Percentiles rank a stretch among this genome's conserved stretches.
These are phyloP conservation scores for Eudemis profundana DNA, from an alignment of 2,888 invertebrate genomes.

Conservation along the genomic window DNA sequence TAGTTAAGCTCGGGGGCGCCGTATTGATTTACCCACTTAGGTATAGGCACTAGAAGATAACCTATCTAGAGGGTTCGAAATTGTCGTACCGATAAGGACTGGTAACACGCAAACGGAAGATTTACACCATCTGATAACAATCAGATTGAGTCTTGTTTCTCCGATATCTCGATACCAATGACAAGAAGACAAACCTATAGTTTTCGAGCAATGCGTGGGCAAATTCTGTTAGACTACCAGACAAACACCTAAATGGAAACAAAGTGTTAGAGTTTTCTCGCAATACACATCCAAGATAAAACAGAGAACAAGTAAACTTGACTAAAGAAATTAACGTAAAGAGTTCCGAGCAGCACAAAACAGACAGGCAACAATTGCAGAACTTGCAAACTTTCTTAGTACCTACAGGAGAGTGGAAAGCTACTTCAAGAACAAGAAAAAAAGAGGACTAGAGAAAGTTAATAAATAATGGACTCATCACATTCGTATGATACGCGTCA, in stretches of 20 bases:
- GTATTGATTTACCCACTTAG: constrained; percentile 37
- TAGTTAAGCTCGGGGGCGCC: constrained; percentile 7
- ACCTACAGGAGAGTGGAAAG: neutral
- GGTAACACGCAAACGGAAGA: constrained; percentile 48
- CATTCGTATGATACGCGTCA: neutral
- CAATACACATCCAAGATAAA: neutral
- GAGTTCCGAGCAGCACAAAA: neutral
- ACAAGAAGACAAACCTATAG: constrained; percentile 11
- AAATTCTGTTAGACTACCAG: neutral
- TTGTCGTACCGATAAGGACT: constrained; percentile 40
- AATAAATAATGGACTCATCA: neutral
- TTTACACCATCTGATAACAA: constrained; percentile 54
- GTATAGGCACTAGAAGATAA: constrained; percentile 21
- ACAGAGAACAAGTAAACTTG: too few relatives aligned
- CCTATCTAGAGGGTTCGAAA: constrained; percentile 35
- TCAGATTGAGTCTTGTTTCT: constrained; percentile 49
- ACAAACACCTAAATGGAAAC: neutral
- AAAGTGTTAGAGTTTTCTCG: neutral
- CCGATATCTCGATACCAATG: constrained; percentile 32
- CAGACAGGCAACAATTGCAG: neutral
- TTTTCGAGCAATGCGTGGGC: constrained; percentile 8
- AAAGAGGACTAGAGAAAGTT: neutral
- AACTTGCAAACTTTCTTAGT: neutral
- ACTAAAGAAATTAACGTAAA: too few relatives aligned
- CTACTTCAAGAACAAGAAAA: neutral